Evolutionary conservation across 2,888 invertebrate genomes (phyloP).

Genomic region (Diarsia rubi): DNA sequence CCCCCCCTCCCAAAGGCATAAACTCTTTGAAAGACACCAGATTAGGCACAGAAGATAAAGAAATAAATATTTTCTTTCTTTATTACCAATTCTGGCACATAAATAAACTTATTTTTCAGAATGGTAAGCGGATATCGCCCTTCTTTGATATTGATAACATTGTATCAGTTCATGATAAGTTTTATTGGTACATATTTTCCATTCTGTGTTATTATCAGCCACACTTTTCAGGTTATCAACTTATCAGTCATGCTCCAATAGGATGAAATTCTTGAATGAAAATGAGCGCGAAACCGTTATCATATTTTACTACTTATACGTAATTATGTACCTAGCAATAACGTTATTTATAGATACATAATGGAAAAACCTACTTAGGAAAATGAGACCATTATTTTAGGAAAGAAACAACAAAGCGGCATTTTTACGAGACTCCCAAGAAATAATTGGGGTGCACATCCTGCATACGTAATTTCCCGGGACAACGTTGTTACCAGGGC

Average conservation of each 20-base stretch:
- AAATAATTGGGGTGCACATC: slow-evolving; percentile 65
- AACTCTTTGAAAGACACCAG: no score
- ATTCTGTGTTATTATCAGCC: slow-evolving; percentile 8
- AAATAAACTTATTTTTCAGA: slow-evolving; percentile 1
- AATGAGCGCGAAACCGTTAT: neutral
- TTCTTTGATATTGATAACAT: slow-evolving; percentile 32
- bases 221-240: slow-evolving; percentile 20
- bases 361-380: neutral
- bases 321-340: neutral
- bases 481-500: slow-evolving; percentile 63
- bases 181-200: slow-evolving; percentile 4
- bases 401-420: slow-evolving; percentile 7
- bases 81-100: neutral
- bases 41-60: no score
- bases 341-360: neutral
- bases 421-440: slow-evolving; percentile 36
- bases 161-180: slow-evolving; percentile 7
- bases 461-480: slow-evolving; percentile 75
- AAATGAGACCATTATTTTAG: slow-evolving; percentile 9
- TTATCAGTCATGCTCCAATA: slow-evolving; percentile 10
- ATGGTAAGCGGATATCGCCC: slow-evolving; percentile 1
- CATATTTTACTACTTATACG: neutral
- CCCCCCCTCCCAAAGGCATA: no score
- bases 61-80: neutral
- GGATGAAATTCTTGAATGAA: slow-evolving; percentile 10